Evolutionary conservation across 2,888 invertebrate species (phyloP), one percentile per base, ranked within the genome.

Genomic region (Lymantria monacha): DNA sequence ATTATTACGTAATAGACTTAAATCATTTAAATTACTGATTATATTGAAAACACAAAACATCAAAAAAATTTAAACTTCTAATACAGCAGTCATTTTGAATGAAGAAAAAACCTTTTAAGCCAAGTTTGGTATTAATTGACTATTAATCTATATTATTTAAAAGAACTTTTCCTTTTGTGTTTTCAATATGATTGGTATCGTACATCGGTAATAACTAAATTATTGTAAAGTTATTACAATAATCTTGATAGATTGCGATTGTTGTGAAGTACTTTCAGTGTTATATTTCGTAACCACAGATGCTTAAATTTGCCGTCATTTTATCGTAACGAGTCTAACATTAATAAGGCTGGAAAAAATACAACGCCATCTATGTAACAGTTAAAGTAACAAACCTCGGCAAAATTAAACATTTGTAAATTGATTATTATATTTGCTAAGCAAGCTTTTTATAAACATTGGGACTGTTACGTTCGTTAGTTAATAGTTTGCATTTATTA

Each of bases 401-500:
- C 48, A 60, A 60, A 59, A 45, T 42, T 42, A 52, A 58, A 50
- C 59, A 56, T 62, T 54, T 53, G 49, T 55, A 52, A n/a, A 66
- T 57, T 59, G 57, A 68, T 55, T 22, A 61, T 58, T 60, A 60
- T 68, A 68, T 71, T 79, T 78, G 79, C 76, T 74, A 76, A 76
- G 79, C 76, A 77, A 78, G 78, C 77, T 78, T 81, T 73, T 77
- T 74, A 72, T 72, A 65, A 60, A 75, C 66, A 72, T 72, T 64
- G 66, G 38, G 67, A 67, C 58, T 71, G 68, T 76, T 80, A 73
- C 72, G 76, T 82, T 82, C 54, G 69, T 77, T 79, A 79, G 68
- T 69, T 69, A 51, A 67, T 83, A 78, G 76, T 65, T 84, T 83
- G 83, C 83, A 79, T 82, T 83, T 84, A 76, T 63, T 66, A 57